These are phyloP conservation scores for Archilochus colubris DNA, from an alignment of 2,113 vertebrate species.

Conservation along the genomic window DNA sequence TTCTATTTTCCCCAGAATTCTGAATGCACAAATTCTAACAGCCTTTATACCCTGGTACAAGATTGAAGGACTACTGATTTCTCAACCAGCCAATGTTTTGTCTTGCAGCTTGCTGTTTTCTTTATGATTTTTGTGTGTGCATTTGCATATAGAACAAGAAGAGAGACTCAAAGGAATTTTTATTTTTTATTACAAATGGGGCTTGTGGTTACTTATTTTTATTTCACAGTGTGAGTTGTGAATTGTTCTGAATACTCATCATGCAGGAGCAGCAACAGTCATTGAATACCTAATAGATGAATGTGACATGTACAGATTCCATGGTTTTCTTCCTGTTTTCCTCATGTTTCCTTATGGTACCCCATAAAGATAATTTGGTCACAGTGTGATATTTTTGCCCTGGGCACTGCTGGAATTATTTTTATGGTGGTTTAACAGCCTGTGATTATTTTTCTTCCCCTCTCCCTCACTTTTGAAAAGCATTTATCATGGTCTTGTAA, in stretches of 20 bases:
- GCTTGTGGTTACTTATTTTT: constrained; percentile 14
- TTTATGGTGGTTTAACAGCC: neutral
- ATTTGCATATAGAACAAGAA: constrained; percentile 22
- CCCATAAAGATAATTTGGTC: neutral
- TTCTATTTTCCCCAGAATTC: constrained; percentile 18
- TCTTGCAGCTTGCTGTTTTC: constrained; percentile 39
- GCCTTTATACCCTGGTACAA: constrained; percentile 61
- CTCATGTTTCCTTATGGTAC: neutral
- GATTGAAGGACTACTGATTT: constrained; percentile 59
- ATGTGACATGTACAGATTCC: constrained; percentile 19
- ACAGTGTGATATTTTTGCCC: neutral
- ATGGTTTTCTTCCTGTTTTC: neutral
- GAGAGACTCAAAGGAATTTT: constrained; percentile 22
- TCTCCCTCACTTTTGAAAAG: constrained; percentile 1
- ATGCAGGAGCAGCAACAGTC: neutral
- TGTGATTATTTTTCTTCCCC: neutral
- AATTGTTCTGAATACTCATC: neutral
- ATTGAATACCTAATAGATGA: neutral
- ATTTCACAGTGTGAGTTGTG: constrained; percentile 4
- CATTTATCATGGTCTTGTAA: neutral
- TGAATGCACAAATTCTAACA: constrained; percentile 69
- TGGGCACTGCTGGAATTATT: constrained; percentile 15
- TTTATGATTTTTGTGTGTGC: constrained; percentile 22
- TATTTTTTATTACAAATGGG: constrained; percentile 17
- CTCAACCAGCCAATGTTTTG: constrained; percentile 57